Conservation (phyloP, 2,888 invertebrate genomes). For the Agelastica alni region DNA sequence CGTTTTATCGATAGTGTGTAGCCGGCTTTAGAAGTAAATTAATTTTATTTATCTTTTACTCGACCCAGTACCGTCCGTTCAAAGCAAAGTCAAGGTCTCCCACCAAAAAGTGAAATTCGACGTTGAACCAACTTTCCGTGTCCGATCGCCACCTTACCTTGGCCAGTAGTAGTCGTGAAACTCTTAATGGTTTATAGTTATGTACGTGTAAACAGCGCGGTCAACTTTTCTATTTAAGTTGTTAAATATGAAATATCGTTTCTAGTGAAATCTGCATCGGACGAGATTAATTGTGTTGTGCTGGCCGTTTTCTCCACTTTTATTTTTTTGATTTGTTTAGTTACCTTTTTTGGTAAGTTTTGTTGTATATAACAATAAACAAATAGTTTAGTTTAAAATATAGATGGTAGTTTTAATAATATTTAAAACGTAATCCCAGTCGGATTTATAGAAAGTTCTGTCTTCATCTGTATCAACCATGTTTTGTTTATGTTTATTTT, state of each 20-base stretch:
- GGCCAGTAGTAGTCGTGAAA: not conserved
- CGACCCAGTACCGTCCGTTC: not conserved
- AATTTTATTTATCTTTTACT: not conserved
- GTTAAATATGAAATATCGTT: not conserved
- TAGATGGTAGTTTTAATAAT: too few relatives aligned
- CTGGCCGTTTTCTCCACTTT: not conserved
- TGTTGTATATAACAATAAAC: not conserved
- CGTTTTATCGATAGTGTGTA: too few relatives aligned
- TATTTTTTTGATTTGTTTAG: not conserved
- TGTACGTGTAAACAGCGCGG: not conserved
- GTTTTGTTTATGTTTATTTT: too few relatives aligned
- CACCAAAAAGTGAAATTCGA: conserved; percentile 23
- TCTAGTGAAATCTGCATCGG: conserved; percentile 3
- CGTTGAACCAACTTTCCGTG: conserved; percentile 5
- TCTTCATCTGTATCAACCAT: too few relatives aligned
- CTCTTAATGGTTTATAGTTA: not conserved
- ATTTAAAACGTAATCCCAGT: not conserved
- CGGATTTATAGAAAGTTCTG: too few relatives aligned
- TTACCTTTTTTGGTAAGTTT: not conserved
- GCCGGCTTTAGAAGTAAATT: too few relatives aligned
- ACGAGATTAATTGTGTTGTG: not conserved
- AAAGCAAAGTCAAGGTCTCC: conserved; percentile 21
- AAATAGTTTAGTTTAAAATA: not conserved
- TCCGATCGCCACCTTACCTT: not conserved
- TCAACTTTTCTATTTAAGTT: not conserved